Evolutionary conservation across 2,113 vertebrate genomes (phyloP).

Genomic region (Burhinus oedicnemus): DNA sequence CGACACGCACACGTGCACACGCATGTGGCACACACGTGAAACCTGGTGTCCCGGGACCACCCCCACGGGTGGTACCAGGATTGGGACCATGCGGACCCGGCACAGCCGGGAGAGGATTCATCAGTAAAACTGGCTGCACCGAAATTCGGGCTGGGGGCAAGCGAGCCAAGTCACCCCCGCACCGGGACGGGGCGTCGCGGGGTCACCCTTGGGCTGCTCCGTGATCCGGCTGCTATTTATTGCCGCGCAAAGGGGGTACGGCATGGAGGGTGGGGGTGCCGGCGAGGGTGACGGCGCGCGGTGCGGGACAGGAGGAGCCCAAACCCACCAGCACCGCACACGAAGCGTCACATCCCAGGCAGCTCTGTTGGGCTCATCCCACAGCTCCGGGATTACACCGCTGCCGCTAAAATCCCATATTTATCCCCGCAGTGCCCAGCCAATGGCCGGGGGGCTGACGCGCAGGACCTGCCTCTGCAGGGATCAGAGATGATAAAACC

Average conservation of each 20-base stretch:
- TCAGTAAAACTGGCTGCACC: background rate
- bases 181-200: rapidly evolving
- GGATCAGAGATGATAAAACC: constrained; percentile 43
- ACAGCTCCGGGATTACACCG: background rate
- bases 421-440: background rate
- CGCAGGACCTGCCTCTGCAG: background rate
- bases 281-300: rapidly evolving
- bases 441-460: constrained; percentile 33
- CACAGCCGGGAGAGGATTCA: background rate
- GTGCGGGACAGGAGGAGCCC: background rate
- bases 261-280: rapidly evolving
- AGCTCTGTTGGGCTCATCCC: background rate
- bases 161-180: background rate
- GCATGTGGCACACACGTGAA: background rate
- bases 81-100: rapidly evolving
- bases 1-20: background rate
- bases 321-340: rapidly evolving
- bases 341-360: background rate
- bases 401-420: background rate
- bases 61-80: background rate
- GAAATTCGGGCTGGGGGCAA: background rate
- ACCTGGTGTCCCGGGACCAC: background rate
- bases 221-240: rapidly evolving
- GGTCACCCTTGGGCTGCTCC: background rate
- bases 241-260: rapidly evolving